Evolutionary conservation across 1,140 invertebrate species (phyloP).

Genomic region (Drosophila dunni): DNA sequence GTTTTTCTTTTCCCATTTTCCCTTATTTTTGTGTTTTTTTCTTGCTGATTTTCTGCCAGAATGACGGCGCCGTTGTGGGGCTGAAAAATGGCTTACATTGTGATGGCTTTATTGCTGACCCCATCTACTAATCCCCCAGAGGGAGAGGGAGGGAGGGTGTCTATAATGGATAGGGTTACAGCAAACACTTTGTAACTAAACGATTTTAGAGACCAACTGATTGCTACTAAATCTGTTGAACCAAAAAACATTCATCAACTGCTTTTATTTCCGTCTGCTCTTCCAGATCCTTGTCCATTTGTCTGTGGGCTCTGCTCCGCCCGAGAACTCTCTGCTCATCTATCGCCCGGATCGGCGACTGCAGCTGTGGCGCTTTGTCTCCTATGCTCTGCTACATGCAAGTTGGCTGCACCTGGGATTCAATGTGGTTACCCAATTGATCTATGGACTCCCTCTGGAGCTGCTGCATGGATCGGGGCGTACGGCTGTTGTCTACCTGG

Average conservation of each 20-base stretch:
- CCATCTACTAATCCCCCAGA: neutral
- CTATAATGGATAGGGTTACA: neutral
- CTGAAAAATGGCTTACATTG: conserved; percentile 54
- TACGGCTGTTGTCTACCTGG: conserved; percentile 95
- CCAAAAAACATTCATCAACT: conserved; percentile 2
- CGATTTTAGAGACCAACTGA: neutral
- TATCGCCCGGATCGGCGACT: conserved; percentile 95
- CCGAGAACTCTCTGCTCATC: conserved; percentile 95
- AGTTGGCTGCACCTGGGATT: conserved; percentile 98
- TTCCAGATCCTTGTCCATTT: conserved; percentile 94
- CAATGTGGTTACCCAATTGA: conserved; percentile 95
- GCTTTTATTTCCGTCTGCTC: neutral
- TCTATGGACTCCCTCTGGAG: conserved; percentile 96
- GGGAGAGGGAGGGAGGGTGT: neutral
- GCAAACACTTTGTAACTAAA: neutral
- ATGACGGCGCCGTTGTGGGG: conserved; percentile 30
- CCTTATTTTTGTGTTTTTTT: neutral
- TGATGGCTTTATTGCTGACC: conserved; percentile 69
- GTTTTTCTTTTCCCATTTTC: conserved; percentile 34
- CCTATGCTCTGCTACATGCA: conserved; percentile 97
- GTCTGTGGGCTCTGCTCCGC: conserved; percentile 91
- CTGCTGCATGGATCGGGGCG: conserved; percentile 96
- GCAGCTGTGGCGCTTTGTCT: conserved; percentile 96
- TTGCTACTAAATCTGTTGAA: neutral
- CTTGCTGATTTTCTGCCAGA: conserved; percentile 26